Base-by-base conservation (phyloP, 2,888 invertebrate species). In the Melikaiella ostensackeni region DNA sequence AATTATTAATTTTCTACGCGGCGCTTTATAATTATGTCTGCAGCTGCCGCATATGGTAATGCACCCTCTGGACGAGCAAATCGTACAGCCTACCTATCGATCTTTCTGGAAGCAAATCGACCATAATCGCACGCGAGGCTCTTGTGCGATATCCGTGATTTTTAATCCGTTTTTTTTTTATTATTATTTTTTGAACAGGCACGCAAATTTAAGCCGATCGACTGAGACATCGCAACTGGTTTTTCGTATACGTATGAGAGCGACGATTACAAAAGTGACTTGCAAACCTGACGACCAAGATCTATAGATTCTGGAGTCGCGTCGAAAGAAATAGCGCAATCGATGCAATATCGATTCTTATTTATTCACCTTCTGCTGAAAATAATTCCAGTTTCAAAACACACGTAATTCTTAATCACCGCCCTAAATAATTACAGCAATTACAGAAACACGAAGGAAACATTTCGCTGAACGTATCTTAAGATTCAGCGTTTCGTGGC, bases 31-130 rank as follows among this genome's bases (percentile, higher is more conserved):
- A 55, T 55, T 70, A 55, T 50, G 30, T 55, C 50, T 70, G 50
- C 70, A 70, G 70, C 50, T 70, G 70, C 46, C 70, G 50, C 50
- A 70, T 70, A 70, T 70, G 70, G n/a, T 70, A 70, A 70, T 70
- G 33, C 27, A 59, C 5, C 6, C 59, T 27, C 27, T 24, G 55
- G 55, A 55, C 11, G 19, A 55, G 55, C 46, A 46, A 8, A n/a
- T 50, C 50, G n/a, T n/a, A 70, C 50, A 8, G 50, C 27, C 33
- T 21, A 50, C n/a, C 70, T 46, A 70, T 70, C 70, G 30, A 70
- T 70, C 50, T 70, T 50, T 70, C 46, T 50, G 6, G n/a, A 70
- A 50, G 46, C 50, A 70, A 70, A 70, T 70, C 63, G 63, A 9
- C 33, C 33, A 11, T 63, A 38, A 63, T 63, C 70, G 70, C 70